Base-by-base conservation (phyloP, 2,797 vertebrate species). In the Denticeps clupeoides region DNA sequence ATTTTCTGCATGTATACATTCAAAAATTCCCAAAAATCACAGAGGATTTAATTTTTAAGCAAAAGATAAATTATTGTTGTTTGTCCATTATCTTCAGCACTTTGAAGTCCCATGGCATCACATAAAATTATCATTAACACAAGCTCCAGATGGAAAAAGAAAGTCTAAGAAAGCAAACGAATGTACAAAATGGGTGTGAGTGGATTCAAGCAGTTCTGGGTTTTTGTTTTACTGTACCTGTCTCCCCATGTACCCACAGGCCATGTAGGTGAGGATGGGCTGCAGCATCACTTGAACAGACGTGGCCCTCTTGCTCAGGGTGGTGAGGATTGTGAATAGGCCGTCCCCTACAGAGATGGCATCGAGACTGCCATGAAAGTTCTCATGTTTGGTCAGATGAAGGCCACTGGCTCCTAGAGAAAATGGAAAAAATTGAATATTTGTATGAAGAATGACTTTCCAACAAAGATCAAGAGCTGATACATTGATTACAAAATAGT, bases 211-310 rank as follows among this genome's bases (percentile, higher is more conserved):
- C n/a, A n/a, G n/a, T n/a, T n/a, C n/a, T n/a, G n/a, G n/a, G n/a
- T n/a, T n/a, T n/a, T n/a, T n/a, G 24, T 3, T 1, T 8, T 7
- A 3, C 81, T 81, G 24, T 68, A 98, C 95, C 78, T 99, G 95
- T 77, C 94, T 83, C 51, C 95, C 94, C 95, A 99, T 99, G 74
- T 99, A 99, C 0, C 95, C 95, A 73, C 95, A 99, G 49, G 95
- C 95, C 95, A 98, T 99, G 73, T 98, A 99, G 2, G 95, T 99
- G 68, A 99, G 86, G 73, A 99, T 94, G 47, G 95, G 95, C 73
- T 99, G 95, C 44, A 99, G 69, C 95, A 99, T 98, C 71, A 95
- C 89, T 72, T 97, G 93, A 19, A 97, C 92, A 0, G 93, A 92
- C 10, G 90, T 91, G 55, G 94, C 90, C 73, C 88, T 91, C 77